Evolutionary conservation across 2,888 invertebrate species (phyloP).

Genomic region (Bedellia somnulentella): DNA sequence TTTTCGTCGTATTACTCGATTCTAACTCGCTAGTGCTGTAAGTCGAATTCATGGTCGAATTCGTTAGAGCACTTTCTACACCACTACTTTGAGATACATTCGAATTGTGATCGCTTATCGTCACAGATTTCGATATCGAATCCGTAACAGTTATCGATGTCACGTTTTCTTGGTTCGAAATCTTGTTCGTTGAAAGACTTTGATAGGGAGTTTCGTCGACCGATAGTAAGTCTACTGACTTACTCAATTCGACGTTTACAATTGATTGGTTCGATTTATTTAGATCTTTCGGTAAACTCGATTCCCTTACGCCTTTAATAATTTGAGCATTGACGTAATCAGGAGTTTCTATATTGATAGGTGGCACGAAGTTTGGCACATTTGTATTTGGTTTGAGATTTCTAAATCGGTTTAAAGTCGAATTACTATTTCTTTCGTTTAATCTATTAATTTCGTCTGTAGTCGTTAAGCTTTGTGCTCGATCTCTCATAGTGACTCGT

Average conservation of each 20-base stretch:
- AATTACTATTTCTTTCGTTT: constrained; percentile 42
- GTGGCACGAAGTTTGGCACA: constrained; percentile 16
- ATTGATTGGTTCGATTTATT: constrained; percentile 23
- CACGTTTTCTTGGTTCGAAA: constrained; percentile 40
- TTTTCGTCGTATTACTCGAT: constrained; percentile 17
- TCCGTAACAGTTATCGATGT: constrained; percentile 38
- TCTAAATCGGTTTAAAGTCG: constrained; percentile 25
- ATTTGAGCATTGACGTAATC: constrained; percentile 52
- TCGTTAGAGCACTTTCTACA: constrained; percentile 25
- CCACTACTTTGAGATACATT: constrained; percentile 18
- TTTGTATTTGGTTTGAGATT: constrained; percentile 17
- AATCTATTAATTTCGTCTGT: constrained; percentile 64
- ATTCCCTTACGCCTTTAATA: constrained; percentile 39
- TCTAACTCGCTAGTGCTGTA: constrained; percentile 28
- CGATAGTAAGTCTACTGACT: constrained; percentile 31
- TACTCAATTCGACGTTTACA: constrained; percentile 20
- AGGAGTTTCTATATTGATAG: constrained; percentile 18
- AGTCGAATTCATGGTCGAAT: constrained; percentile 27
- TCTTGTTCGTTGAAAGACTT: constrained; percentile 38
- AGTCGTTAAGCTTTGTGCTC: constrained; percentile 72
- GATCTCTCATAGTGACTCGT: constrained; percentile 28
- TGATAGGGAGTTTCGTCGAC: constrained; percentile 49
- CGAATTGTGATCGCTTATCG: constrained; percentile 10
- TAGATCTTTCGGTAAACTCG: constrained; percentile 35
- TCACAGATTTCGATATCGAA: constrained; percentile 9